Conservation (phyloP, 2,797 vertebrate species). For the Sandelia bainsii region DNA sequence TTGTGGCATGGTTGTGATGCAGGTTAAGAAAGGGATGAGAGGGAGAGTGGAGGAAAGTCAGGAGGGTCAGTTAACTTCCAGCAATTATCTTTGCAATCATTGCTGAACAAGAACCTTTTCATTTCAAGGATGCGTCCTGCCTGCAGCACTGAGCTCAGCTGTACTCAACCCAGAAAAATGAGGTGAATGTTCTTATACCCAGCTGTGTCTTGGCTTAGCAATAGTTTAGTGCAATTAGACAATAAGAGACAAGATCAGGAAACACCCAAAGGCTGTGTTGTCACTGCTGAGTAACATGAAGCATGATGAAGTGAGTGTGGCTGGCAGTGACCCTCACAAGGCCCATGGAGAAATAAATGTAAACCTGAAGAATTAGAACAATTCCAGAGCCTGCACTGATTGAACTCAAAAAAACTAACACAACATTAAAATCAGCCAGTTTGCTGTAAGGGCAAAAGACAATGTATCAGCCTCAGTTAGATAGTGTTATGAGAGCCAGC, state of each 20-base stretch:
- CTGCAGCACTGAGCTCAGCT: conserved; percentile 41
- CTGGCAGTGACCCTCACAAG: conserved; percentile 61
- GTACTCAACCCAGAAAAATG: conserved; percentile 38
- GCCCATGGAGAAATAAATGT: conserved; percentile 59
- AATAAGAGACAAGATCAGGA: conserved; percentile 67
- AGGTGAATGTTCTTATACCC: conserved; percentile 59
- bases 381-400: conserved; percentile 27
- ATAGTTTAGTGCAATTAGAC: conserved; percentile 61
- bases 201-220: conserved; percentile 60
- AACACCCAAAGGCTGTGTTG: conserved; percentile 66
- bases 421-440: conserved; percentile 12
- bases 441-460: conserved; percentile 8
- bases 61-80: conserved; percentile 36
- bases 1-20: conserved; percentile 37
- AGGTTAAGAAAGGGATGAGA: conserved; percentile 20
- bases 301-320: conserved; percentile 67
- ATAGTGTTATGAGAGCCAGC: not conserved
- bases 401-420: conserved; percentile 34
- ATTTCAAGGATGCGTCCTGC: conserved; percentile 44
- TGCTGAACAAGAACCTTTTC: conserved; percentile 65
- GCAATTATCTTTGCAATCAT: conserved; percentile 67
- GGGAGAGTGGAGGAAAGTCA: conserved; percentile 18
- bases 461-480: not conserved
- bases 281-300: conserved; percentile 64
- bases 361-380: conserved; percentile 53